Evolutionary conservation across 2,113 vertebrate genomes (phyloP).

Genomic region (Zapus hudsonius): DNA sequence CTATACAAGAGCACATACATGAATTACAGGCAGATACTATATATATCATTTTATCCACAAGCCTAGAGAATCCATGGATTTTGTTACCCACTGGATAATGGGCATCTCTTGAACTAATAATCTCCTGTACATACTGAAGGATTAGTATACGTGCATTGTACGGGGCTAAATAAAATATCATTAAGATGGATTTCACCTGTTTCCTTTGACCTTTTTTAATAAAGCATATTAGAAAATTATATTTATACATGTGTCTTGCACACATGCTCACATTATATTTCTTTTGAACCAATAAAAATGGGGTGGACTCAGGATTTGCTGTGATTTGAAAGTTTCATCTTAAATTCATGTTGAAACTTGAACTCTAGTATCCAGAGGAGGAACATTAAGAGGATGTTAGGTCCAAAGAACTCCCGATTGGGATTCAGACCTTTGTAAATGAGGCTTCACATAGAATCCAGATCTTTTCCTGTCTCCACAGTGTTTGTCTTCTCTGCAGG

Average conservation of each 20-base stretch:
- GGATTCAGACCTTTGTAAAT: not conserved
- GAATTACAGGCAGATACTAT: not conserved
- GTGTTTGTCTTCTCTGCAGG: no score
- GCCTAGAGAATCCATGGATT: not conserved
- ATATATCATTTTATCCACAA: not conserved
- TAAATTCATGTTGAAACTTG: not conserved
- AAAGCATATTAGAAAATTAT: not conserved
- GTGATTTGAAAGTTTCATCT: not conserved
- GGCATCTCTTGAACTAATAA: not conserved
- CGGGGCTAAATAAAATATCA: conserved; percentile 39
- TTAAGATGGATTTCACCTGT: conserved; percentile 26
- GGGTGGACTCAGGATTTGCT: not conserved
- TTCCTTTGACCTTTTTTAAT: not conserved
- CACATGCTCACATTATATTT: not conserved
- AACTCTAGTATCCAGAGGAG: not conserved
- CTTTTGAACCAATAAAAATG: not conserved
- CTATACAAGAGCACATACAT: not conserved
- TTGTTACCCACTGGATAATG: not conserved
- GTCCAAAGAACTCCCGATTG: not conserved
- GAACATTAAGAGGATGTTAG: not conserved
- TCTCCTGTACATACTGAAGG: not conserved
- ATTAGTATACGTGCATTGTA: not conserved
- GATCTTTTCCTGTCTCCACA: not conserved
- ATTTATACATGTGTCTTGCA: fast-evolving
- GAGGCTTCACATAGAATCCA: not conserved